Percentiles rank a stretch among this genome's conserved stretches.
phyloP scores from a whole-genome alignment of 2,888 invertebrate species.

The Athalia rosae region DNA sequence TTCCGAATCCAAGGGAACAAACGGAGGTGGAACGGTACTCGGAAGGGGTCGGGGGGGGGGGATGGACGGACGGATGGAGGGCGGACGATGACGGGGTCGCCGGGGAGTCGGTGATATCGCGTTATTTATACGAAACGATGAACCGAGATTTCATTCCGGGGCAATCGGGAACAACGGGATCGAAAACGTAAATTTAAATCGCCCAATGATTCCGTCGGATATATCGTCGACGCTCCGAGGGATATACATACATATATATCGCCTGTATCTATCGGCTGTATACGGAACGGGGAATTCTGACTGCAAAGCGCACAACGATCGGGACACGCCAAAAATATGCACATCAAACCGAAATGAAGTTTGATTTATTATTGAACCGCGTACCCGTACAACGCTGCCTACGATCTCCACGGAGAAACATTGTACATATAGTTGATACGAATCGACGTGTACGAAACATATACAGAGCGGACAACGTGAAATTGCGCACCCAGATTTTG shows the following conservation, averaged over 20 bases:
- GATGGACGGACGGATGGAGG: not conserved
- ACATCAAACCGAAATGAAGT: too few species aligned
- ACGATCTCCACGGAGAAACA: too few species aligned
- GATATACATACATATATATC: not conserved
- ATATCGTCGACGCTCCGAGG: not conserved
- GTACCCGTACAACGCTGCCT: too few species aligned
- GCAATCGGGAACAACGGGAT: not conserved
- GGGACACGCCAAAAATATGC: too few species aligned
- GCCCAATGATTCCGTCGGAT: not conserved
- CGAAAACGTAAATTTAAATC: constrained; percentile 29
- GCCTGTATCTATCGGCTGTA: not conserved
- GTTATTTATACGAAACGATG: constrained; percentile 39
- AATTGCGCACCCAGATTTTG: too few species aligned
- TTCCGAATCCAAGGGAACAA: too few species aligned
- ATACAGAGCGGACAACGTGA: too few species aligned
- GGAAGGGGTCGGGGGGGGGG: not conserved
- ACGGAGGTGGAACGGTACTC: too few species aligned
- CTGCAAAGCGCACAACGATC: too few species aligned
- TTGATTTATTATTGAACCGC: too few species aligned
- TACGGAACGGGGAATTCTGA: not conserved
- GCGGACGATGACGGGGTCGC: not conserved
- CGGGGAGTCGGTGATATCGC: constrained; percentile 29
- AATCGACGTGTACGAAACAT: too few species aligned
- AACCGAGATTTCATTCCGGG: constrained; percentile 13
- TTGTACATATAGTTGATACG: too few species aligned